Conservation (phyloP, 2,113 vertebrate species). For the Cygnus buccinator region DNA sequence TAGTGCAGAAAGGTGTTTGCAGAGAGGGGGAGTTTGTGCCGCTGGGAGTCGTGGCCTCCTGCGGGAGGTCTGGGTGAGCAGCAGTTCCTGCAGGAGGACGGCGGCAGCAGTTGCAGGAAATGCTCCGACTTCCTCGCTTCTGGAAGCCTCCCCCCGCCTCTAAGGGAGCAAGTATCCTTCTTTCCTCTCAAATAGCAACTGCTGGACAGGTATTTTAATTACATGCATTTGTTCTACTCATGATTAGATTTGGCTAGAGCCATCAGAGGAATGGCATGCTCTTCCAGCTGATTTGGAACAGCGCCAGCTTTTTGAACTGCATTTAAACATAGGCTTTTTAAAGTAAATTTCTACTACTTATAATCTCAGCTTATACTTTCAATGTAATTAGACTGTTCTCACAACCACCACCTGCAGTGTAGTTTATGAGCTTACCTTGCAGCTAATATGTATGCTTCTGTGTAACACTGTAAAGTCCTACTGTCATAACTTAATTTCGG, state of each 20-base stretch:
- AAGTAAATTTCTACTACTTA: background rate
- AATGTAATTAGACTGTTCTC: background rate
- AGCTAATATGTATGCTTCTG: background rate
- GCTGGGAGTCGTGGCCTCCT: background rate
- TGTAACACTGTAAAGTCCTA: fast-evolving
- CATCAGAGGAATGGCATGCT: background rate
- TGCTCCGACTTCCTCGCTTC: background rate
- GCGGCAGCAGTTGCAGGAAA: background rate
- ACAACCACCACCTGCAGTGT: fast-evolving
- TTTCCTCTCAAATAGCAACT: background rate
- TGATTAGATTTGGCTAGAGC: background rate
- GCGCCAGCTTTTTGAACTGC: background rate
- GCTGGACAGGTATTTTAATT: background rate
- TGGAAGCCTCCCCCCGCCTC: background rate
- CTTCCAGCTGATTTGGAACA: background rate
- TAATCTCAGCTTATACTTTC: background rate
- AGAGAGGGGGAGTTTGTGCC: background rate
- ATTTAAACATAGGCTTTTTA: background rate
- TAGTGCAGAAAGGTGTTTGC: background rate
- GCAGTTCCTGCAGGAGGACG: background rate
- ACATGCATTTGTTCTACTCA: background rate
- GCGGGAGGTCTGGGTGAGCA: background rate
- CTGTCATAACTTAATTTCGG: background rate
- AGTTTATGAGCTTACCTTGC: background rate
- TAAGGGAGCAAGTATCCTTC: background rate